phyloP scores from a whole-genome alignment of 2,113 vertebrate species.

The Oostethus manadensis region DNA sequence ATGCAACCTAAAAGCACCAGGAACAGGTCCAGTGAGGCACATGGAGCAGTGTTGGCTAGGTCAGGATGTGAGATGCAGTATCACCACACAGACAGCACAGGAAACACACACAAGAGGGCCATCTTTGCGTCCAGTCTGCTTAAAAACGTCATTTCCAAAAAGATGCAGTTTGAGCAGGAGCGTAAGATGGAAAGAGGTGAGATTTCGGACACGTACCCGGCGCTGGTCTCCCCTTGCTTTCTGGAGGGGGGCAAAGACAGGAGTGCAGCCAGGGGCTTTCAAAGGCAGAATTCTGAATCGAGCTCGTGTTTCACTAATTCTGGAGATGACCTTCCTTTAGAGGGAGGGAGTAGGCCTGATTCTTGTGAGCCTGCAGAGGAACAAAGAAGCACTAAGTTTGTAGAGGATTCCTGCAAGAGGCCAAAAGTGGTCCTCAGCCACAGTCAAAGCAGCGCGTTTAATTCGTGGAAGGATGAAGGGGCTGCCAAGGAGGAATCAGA shows the following conservation, averaged over 20 bases:
- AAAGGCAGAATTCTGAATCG: slow-evolving; percentile 81
- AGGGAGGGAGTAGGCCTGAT: slow-evolving; percentile 38
- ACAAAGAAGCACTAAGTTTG: slow-evolving; percentile 17
- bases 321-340: slow-evolving; percentile 46
- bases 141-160: slow-evolving; percentile 95
- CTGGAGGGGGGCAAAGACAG: slow-evolving; percentile 44
- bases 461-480: slow-evolving; percentile 77
- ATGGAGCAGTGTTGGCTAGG: slow-evolving; percentile 53
- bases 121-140: slow-evolving; percentile 88
- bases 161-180: slow-evolving; percentile 93
- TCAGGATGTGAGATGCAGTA: slow-evolving; percentile 52
- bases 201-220: slow-evolving; percentile 60
- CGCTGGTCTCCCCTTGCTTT: slow-evolving; percentile 26
- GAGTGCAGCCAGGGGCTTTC: slow-evolving; percentile 53
- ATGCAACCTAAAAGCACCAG: slow-evolving; percentile 51
- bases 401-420: slow-evolving; percentile 53
- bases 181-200: slow-evolving; percentile 89
- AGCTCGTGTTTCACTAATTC: slow-evolving; percentile 73
- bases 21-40: slow-evolving; percentile 59
- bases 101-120: slow-evolving; percentile 78
- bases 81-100: slow-evolving; percentile 43
- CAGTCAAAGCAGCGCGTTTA: slow-evolving; percentile 82
- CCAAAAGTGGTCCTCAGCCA: slow-evolving; percentile 71
- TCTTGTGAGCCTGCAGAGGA: slow-evolving; percentile 71
- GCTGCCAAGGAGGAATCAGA: slow-evolving; percentile 50